A percentile compares a stretch with the other conserved stretches of the same genome.
phyloP scores from a whole-genome alignment of 2,797 vertebrate species.

The Phataginus tetradactyla region DNA sequence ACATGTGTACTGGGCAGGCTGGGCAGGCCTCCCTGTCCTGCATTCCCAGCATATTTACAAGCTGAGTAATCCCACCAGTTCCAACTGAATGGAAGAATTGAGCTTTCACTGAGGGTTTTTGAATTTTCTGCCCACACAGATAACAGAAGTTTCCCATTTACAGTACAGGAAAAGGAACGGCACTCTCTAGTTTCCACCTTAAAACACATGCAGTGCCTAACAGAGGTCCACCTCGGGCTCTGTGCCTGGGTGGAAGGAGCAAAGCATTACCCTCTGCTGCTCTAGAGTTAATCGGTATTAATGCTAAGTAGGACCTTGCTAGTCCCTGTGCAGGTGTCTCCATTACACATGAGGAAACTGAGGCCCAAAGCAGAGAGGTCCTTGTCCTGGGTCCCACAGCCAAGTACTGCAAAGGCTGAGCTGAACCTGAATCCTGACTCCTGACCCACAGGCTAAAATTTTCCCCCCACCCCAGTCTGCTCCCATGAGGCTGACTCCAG shows the following conservation, averaged over 20 bases:
- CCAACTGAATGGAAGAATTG: constrained; percentile 54
- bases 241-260: not conserved
- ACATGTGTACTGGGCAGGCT: not conserved
- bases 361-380: not conserved
- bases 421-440: not conserved
- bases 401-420: not conserved
- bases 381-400: not conserved
- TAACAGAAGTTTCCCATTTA: not conserved
- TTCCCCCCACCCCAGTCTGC: not conserved
- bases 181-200: not conserved
- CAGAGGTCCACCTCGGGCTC: not conserved
- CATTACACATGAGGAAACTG: not conserved
- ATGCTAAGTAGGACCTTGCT: not conserved
- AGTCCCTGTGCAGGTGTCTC: not conserved
- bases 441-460: not conserved
- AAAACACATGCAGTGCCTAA: not conserved
- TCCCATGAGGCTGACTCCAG: fast-evolving
- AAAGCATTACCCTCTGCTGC: not conserved
- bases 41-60: constrained; percentile 64
- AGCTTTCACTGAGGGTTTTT: constrained; percentile 4
- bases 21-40: not conserved
- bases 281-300: not conserved
- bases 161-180: constrained; percentile 33
- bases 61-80: constrained; percentile 57
- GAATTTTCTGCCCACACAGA: constrained; percentile 37